A percentile compares a stretch with the other conserved stretches of the same genome.
Conservation (phyloP, 2,113 vertebrate genomes). For the Calonectris borealis region DNA sequence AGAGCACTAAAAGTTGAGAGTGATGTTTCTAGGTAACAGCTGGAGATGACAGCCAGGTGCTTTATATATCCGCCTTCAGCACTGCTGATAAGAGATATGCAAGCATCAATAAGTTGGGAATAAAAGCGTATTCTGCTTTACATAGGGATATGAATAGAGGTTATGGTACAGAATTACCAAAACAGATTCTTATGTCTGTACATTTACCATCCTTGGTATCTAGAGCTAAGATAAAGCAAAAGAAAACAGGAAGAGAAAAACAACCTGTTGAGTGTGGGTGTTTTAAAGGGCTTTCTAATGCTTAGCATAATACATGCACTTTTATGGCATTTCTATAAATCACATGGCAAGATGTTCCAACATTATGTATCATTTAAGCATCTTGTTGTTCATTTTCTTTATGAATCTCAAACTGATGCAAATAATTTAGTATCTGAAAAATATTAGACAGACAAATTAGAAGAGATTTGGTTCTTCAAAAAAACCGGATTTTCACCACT, state of each 20-base stretch:
- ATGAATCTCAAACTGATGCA: neutral
- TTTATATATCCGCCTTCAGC: neutral
- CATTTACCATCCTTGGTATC: neutral
- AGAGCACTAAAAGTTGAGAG: neutral
- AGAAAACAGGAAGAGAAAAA: neutral
- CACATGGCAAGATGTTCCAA: neutral
- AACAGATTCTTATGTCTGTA: neutral
- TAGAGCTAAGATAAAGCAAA: neutral
- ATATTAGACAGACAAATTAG: neutral
- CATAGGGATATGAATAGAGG: neutral
- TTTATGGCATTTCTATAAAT: conserved; percentile 1
- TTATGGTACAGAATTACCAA: neutral
- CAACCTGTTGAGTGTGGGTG: conserved; percentile 20
- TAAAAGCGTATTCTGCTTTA: neutral
- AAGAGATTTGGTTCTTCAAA: neutral
- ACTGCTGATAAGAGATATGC: conserved; percentile 3
- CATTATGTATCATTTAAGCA: neutral
- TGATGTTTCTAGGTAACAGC: conserved; percentile 33
- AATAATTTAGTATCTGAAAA: neutral
- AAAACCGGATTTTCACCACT: neutral
- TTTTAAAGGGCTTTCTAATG: conserved; percentile 16
- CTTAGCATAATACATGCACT: neutral
- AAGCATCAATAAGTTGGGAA: neutral
- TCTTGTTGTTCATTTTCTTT: neutral
- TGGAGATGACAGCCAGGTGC: neutral